Evolutionary conservation across 2,113 vertebrate genomes (phyloP).

Genomic region (Sula dactylatra): DNA sequence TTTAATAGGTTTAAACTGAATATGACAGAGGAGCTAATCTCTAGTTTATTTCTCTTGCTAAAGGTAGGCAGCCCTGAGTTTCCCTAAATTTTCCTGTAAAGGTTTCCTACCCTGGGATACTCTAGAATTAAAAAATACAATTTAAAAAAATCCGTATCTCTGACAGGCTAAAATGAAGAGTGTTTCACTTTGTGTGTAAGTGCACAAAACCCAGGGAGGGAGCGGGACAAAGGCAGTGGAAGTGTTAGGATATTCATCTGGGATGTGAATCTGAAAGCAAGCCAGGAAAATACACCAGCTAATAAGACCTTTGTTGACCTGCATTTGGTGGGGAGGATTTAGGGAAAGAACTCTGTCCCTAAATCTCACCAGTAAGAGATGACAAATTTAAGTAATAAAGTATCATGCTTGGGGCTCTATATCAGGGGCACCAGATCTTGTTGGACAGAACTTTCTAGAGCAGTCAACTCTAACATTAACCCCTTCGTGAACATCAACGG

Average conservation of each 20-base stretch:
- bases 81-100: neutral
- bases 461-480: neutral
- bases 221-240: neutral
- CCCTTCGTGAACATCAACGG: neutral
- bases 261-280: neutral
- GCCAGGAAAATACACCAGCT: neutral
- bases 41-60: neutral
- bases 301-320: neutral
- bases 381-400: neutral
- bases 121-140: neutral
- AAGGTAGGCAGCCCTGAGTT: neutral
- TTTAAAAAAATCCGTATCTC: neutral
- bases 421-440: neutral
- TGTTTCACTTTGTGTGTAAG: neutral
- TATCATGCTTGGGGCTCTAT: neutral
- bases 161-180: neutral
- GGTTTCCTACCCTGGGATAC: neutral
- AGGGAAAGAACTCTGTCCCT: neutral
- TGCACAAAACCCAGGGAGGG: neutral
- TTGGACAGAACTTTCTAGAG: neutral
- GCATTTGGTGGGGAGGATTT: neutral
- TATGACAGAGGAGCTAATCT: neutral
- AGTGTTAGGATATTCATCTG: neutral
- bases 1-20: neutral
- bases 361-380: neutral